Evolutionary conservation across 2,113 vertebrate genomes (phyloP), one percentile per base, ranked within the genome.

Genomic region (Passerina amoena): DNA sequence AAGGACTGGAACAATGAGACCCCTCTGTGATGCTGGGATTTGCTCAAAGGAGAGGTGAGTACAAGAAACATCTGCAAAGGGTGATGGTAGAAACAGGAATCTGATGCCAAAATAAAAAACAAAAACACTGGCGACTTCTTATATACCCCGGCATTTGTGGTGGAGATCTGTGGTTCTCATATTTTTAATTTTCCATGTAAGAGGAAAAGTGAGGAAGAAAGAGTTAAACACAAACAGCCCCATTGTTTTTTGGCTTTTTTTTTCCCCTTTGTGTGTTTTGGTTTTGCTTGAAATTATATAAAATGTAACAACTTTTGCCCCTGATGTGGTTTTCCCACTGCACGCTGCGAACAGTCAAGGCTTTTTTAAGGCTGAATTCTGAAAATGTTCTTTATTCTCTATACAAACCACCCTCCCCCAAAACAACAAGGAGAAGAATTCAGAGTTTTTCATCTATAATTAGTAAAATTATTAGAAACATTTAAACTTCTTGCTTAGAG

Each of bases 231-330:
- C 18, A 42, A 66, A 77, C 21, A 21, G 15, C 5, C 5, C 6
- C 0, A 0, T 4, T 61, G 44, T 4, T 63, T n/a, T 33, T 23
- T 12, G 8, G 6, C 3, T 25, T 63, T 14, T 25, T 48, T 33
- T 27, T 22, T 3, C 3, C 7, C 3, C 2, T 28, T 18, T 28
- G 5, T 35, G 15, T 44, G 9, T 30, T 70, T 19, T 24, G 0
- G 1, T 88, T 90, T 86, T 84, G 24, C 33, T 44, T 45, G 37
- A 35, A 83, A 17, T 14, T 15, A 28, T 8, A 57, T 28, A 78
- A 94, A 95, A 70, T 84, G 64, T 95, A 95, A 54, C 77, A 31
- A 12, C 15, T 89, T 86, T 42, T 63, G 30, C 54, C 69, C 12
- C 3, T 59, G 59, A 19, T 78, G 5, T 57, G n/a, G n/a, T 80